These are phyloP conservation scores for Drosophila sproati DNA, from an alignment of 1,140 invertebrate genomes.

Conservation along the genomic window DNA sequence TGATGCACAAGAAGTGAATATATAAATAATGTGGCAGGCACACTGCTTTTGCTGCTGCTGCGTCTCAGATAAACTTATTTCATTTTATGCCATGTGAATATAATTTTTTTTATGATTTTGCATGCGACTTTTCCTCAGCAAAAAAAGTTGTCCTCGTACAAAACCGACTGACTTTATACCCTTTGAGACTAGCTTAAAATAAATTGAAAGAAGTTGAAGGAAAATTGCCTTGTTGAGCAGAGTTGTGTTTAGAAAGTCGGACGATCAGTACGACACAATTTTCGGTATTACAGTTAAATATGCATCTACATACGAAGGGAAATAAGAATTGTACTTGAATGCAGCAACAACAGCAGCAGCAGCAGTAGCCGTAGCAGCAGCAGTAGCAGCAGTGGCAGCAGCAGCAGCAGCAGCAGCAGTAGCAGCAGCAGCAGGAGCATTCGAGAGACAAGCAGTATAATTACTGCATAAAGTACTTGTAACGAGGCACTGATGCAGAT, in stretches of 20 bases:
- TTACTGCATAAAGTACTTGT: constrained; percentile 82
- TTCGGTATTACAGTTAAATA: not conserved
- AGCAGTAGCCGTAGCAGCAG: constrained; percentile 2
- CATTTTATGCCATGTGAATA: constrained; percentile 30
- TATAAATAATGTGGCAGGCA: constrained; percentile 47
- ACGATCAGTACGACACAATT: not conserved
- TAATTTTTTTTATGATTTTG: constrained; percentile 43
- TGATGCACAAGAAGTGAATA: constrained; percentile 34
- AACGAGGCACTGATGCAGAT: constrained; percentile 56
- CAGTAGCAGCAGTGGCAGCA: constrained; percentile 14
- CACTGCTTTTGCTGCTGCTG: constrained; percentile 5
- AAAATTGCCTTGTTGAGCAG: too few relatives aligned
- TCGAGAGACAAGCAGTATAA: constrained; percentile 74
- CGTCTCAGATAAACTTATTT: constrained; percentile 45
- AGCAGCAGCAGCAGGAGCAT: constrained; percentile 25
- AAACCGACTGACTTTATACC: too few relatives aligned
- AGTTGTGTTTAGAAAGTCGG: too few relatives aligned
- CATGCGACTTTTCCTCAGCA: constrained; percentile 68
- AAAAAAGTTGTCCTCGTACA: not conserved
- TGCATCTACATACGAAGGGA: constrained; percentile 13
- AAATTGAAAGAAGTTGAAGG: too few relatives aligned
- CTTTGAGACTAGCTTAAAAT: too few relatives aligned
- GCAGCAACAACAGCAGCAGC: constrained; percentile 21
- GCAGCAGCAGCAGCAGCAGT: constrained; percentile 1
- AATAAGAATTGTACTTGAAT: constrained; percentile 71